Evolutionary conservation across 2,888 invertebrate species (phyloP).

Genomic region (Timema podura): DNA sequence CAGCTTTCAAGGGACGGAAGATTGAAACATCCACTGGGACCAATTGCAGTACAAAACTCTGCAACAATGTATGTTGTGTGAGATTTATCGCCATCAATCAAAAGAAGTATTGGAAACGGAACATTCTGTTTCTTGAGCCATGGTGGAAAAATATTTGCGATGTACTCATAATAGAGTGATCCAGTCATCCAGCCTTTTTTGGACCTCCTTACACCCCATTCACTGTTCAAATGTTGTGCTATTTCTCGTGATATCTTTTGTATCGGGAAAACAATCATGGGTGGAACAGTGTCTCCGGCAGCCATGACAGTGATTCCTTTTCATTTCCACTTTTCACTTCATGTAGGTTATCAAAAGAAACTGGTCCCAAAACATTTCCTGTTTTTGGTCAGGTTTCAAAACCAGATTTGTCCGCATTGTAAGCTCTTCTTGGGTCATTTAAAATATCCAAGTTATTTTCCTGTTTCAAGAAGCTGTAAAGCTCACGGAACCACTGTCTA

Average conservation of each 20-base stretch:
- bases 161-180: slow-evolving; percentile 17
- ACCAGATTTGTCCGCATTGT: slow-evolving; percentile 18
- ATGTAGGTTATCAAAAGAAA: slow-evolving; percentile 16
- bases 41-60: slow-evolving; percentile 11
- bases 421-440: slow-evolving; percentile 16
- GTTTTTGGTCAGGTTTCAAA: slow-evolving; percentile 19
- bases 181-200: slow-evolving; percentile 21
- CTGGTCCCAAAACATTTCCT: slow-evolving; percentile 18
- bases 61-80: slow-evolving; percentile 11
- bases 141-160: slow-evolving; percentile 17
- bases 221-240: slow-evolving; percentile 7
- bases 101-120: slow-evolving; percentile 8
- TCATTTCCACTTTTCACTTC: slow-evolving; percentile 19
- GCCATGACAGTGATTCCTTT: slow-evolving; percentile 21
- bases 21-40: slow-evolving; percentile 18
- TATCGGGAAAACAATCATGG: slow-evolving; percentile 17
- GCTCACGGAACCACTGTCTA: background rate
- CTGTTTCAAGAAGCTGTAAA: background rate
- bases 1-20: slow-evolving; percentile 16
- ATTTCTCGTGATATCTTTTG: slow-evolving; percentile 18
- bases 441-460: slow-evolving; percentile 16
- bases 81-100: slow-evolving; percentile 17
- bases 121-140: slow-evolving; percentile 11
- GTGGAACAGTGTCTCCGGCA: slow-evolving; percentile 8
- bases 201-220: slow-evolving; percentile 18